Conservation (phyloP, 2,888 invertebrate species). For the Galeopsomyia nigrocyanea region DNA sequence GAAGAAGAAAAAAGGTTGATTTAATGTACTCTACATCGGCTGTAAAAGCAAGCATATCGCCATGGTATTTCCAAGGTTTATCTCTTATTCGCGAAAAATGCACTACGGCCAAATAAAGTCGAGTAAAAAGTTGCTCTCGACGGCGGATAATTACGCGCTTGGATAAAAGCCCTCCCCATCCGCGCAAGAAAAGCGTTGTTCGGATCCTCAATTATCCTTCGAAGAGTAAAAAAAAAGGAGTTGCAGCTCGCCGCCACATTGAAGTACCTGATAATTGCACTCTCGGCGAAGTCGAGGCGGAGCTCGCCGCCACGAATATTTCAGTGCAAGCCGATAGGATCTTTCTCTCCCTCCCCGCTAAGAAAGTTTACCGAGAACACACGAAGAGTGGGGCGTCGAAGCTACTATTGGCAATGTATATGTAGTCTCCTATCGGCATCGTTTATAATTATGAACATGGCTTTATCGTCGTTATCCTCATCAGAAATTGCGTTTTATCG, state of each 20-base stretch:
- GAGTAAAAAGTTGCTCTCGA: conserved; percentile 38
- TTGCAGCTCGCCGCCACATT: conserved; percentile 49
- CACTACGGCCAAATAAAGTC: conserved; percentile 37
- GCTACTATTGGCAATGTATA: conserved; percentile 27
- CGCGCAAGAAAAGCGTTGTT: conserved; percentile 30
- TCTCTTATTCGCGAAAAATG: conserved; percentile 36
- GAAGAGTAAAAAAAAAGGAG: conserved; percentile 12
- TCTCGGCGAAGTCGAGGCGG: conserved; percentile 48
- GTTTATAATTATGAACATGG: conserved; percentile 40
- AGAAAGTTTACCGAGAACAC: neutral
- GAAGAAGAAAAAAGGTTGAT: conserved; percentile 12
- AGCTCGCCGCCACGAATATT: conserved; percentile 38
- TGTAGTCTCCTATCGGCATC: conserved; percentile 24
- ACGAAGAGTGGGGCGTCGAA: neutral
- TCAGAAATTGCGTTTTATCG: conserved; percentile 38
- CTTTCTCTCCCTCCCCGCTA: too few species aligned
- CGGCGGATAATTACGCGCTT: conserved; percentile 32
- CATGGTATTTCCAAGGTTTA: conserved; percentile 30
- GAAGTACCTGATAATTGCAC: conserved; percentile 64
- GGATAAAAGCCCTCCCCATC: conserved; percentile 27
- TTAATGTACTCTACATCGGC: conserved; percentile 13
- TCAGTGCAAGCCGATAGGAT: conserved; percentile 5
- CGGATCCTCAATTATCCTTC: conserved; percentile 47
- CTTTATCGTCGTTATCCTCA: conserved; percentile 33
- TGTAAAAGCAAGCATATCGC: conserved; percentile 19